Percentiles rank a stretch among this genome's conserved stretches.
These are phyloP conservation scores for Ceratoteleas bidentatus DNA, from an alignment of 1,140 invertebrate species.

Conservation along the genomic window DNA sequence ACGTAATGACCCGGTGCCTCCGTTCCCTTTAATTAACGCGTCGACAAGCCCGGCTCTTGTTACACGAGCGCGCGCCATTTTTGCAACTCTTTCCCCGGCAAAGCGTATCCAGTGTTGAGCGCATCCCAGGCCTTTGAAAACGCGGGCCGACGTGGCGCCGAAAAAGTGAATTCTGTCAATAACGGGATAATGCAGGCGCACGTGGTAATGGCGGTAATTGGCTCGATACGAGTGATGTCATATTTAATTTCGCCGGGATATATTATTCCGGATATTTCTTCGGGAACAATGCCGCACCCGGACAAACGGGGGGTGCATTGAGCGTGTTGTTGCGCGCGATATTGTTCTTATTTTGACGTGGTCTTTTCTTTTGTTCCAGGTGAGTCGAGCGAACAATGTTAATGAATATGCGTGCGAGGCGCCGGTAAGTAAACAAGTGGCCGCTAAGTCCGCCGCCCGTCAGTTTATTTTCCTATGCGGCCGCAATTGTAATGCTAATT, in stretches of 20 bases:
- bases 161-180: slow-evolving; percentile 28
- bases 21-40: slow-evolving; percentile 42
- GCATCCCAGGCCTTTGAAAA: slow-evolving; percentile 15
- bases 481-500: slow-evolving; percentile 59
- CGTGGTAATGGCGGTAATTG: slow-evolving; percentile 13
- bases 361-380: slow-evolving; percentile 68
- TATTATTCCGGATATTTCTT: slow-evolving; percentile 21
- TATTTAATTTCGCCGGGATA: slow-evolving; percentile 21
- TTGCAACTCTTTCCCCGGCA: neutral
- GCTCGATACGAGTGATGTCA: slow-evolving; percentile 13
- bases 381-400: slow-evolving; percentile 64
- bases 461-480: slow-evolving; percentile 44
- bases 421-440: slow-evolving; percentile 48
- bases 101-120: slow-evolving; percentile 4
- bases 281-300: slow-evolving; percentile 9
- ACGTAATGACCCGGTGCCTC: slow-evolving; percentile 3
- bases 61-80: slow-evolving; percentile 19
- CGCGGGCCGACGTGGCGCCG: neutral
- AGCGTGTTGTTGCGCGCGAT: slow-evolving; percentile 3
- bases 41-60: slow-evolving; percentile 9
- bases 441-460: slow-evolving; percentile 18
- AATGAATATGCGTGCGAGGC: slow-evolving; percentile 43
- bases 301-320: slow-evolving; percentile 13
- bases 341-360: slow-evolving; percentile 43
- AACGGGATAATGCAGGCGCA: neutral